Base-by-base conservation (phyloP, 2,113 vertebrate genomes). In the Hippocampus barbouri region DNA sequence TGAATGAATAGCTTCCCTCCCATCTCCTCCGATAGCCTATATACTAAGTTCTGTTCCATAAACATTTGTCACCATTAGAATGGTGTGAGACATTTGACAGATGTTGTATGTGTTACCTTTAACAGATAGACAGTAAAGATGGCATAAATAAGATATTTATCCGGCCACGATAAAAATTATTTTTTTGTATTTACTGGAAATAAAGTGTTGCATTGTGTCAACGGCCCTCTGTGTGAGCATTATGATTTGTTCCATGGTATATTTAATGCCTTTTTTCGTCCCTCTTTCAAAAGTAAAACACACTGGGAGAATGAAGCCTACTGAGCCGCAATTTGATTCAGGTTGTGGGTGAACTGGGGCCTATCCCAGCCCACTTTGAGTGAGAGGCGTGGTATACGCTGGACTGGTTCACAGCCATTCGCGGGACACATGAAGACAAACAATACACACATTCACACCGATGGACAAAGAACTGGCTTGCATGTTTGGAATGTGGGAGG, bases 131-230 rank as follows among this genome's bases (percentile, higher is more conserved):
- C 72, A 66, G 57, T 78, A 73, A 85, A 84, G 65, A 83, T 74
- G 54, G 21, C 64, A 4, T 91, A 85, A 78, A 75, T 84, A 77
- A 84, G 77, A 80, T 87, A 88, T 91, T 90, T 91, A 92, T 91
- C 90, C 86, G 87, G 72, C 87, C 86, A 82, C 79, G 78, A 90
- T 85, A 78, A 90, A 93, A 23, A 89, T 82, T 90, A 91, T 85
- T 92, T 91, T 91, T 94, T 94, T 92, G 91, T 91, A 92, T 93
- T 93, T 78, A 88, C 75, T 85, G 82, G 87, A 93, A 90, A 92
- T 94, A 95, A 90, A 90, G 87, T 74, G 77, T 89, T 92, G 90
- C 83, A 83, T 71, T 72, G 45, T 77, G 27, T 61, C 47, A 27
- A 34, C 15, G 15, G 38, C 6, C 77, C 64, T 20, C 59, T 40